phyloP scores from a whole-genome alignment of 2,888 invertebrate species.

The Papilio elwesi region DNA sequence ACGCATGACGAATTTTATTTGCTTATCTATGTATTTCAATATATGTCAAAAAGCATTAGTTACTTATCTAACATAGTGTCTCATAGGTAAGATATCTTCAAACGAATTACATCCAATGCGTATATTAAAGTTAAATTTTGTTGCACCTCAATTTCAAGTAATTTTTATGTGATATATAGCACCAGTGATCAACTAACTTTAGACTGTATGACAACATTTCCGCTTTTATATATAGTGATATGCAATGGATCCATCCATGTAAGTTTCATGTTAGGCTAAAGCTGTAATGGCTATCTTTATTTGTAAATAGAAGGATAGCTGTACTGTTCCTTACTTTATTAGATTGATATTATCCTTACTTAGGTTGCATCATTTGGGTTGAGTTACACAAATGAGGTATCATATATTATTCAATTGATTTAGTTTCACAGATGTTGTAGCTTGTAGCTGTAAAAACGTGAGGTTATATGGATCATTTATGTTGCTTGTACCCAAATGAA shows the following conservation, averaged over 20 bases:
- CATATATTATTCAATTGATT: too few species aligned
- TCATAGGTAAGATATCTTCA: conserved; percentile 16
- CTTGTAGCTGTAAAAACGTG: too few species aligned
- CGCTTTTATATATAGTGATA: conserved; percentile 58
- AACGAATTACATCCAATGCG: conserved; percentile 1
- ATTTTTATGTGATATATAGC: conserved; percentile 59
- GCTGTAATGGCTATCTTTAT: conserved; percentile 56
- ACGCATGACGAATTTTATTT: background rate
- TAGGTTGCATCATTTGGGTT: too few species aligned
- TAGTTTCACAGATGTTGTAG: too few species aligned
- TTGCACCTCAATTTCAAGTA: conserved; percentile 36
- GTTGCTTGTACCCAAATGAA: too few species aligned
- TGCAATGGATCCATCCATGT: conserved; percentile 77
- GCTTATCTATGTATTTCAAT: conserved; percentile 8
- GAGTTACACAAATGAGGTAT: too few species aligned
- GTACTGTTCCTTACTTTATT: conserved; percentile 36
- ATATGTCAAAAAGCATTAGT: conserved; percentile 32
- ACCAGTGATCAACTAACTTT: conserved; percentile 69
- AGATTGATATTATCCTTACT: background rate
- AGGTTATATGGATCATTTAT: too few species aligned
- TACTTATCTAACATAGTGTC: conserved; percentile 38
- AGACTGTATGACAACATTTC: conserved; percentile 66
- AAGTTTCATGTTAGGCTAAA: conserved; percentile 57
- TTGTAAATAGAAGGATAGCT: conserved; percentile 42
- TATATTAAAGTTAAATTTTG: conserved; percentile 44